Conservation (phyloP, 1,140 invertebrate species). For the Xylocopa sonorina region DNA sequence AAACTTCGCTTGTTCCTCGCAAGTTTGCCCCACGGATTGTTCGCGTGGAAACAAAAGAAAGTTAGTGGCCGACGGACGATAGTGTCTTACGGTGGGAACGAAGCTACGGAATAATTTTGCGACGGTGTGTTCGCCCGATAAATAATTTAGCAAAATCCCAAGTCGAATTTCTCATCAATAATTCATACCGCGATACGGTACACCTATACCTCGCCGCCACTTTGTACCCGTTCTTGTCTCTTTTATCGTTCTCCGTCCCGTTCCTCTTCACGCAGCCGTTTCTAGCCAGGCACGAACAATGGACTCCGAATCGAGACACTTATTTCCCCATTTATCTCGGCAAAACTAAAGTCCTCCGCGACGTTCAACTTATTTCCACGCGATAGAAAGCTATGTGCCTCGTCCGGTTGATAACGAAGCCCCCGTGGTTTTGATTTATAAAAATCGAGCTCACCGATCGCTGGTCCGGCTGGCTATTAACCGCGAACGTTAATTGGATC, state of each 20-base stretch:
- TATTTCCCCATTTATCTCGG: slow-evolving; percentile 40
- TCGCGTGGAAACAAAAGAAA: slow-evolving; percentile 16
- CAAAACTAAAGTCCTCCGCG: not conserved
- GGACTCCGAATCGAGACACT: slow-evolving; percentile 23
- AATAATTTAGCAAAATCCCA: slow-evolving; percentile 46
- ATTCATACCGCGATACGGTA: slow-evolving; percentile 28
- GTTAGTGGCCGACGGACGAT: not conserved
- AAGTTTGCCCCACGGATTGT: slow-evolving; percentile 3
- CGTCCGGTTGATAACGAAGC: not conserved
- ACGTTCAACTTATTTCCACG: slow-evolving; percentile 1
- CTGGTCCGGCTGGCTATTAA: not conserved
- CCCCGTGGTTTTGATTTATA: slow-evolving; percentile 1
- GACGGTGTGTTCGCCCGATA: slow-evolving; percentile 21
- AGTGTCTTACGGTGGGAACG: not conserved
- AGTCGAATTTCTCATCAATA: slow-evolving; percentile 47
- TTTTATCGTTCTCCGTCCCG: slow-evolving; percentile 6
- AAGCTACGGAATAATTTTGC: slow-evolving; percentile 25
- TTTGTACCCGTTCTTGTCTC: slow-evolving; percentile 36
- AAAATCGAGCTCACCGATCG: not conserved
- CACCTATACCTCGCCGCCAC: slow-evolving; percentile 23
- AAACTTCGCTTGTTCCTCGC: slow-evolving; percentile 11
- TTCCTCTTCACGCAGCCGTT: no score
- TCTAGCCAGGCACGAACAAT: not conserved
- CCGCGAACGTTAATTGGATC: not conserved
- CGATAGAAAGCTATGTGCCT: not conserved